Evolutionary conservation across 2,888 invertebrate genomes (phyloP).

Genomic region (Steinernema hermaphroditum): DNA sequence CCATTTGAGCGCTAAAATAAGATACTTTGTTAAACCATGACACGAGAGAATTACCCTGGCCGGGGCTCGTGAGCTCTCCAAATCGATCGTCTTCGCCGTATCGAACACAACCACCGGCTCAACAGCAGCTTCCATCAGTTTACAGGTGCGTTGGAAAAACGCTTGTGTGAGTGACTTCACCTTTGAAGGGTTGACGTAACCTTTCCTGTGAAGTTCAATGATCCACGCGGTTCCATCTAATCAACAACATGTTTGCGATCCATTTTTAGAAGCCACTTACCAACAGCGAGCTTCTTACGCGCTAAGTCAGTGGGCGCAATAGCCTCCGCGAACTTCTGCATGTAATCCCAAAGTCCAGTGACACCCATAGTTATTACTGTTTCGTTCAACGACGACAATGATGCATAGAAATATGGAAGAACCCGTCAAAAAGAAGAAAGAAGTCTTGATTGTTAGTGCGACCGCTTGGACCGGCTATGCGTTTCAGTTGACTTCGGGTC

Average conservation of each 20-base stretch:
- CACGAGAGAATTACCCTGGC: neutral
- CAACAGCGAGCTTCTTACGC: constrained; percentile 45
- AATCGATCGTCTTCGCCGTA: constrained; percentile 11
- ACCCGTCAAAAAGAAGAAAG: too few relatives aligned
- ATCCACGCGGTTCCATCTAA: constrained; percentile 37
- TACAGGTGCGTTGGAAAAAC: constrained; percentile 15
- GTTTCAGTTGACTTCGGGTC: too few relatives aligned
- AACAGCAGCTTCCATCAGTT: neutral
- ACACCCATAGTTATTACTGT: neutral
- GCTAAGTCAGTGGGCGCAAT: constrained; percentile 35
- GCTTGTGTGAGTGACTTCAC: constrained; percentile 2
- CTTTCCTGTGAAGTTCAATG: constrained; percentile 31
- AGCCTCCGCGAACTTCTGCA: constrained; percentile 17
- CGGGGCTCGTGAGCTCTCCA: constrained; percentile 13
- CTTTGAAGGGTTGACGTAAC: neutral
- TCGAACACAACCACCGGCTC: constrained; percentile 24
- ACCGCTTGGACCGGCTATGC: too few relatives aligned
- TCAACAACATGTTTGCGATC: neutral
- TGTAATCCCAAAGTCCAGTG: constrained; percentile 8
- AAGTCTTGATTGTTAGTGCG: too few relatives aligned
- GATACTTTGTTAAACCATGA: too few relatives aligned
- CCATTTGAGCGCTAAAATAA: constrained; percentile 23
- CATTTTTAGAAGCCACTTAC: constrained; percentile 35
- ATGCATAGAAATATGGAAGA: neutral
- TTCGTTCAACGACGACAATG: neutral